Base-by-base conservation (phyloP, 1,140 invertebrate genomes). In the Drepana arcuata region DNA sequence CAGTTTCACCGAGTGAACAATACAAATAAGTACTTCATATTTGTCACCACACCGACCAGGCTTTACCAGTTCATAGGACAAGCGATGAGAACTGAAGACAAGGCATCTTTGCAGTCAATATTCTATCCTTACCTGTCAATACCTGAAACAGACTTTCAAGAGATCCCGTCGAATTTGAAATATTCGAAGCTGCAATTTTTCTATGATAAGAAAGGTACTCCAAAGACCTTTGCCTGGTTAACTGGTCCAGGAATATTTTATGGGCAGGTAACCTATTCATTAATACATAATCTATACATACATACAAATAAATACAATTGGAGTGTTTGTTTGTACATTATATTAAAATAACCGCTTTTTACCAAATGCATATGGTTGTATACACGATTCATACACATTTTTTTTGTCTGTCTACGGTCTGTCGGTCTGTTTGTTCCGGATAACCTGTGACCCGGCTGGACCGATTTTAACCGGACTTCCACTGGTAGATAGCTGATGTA, bases 61-160 rank as follows among this genome's bases (percentile, higher is more conserved):
- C 83, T 97, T 26, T 96, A 96, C 82, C 92, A 94, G 67, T 97
- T 96, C 66, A 87, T 92, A 44, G 95, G 95, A 11, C 82, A 85
- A 36, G 87, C 92, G 0, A 84, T 87, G 15, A 86, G 85, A 48
- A 79, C 85, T 1, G 91, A 95, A 21, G 94, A 96, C 29, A 91
- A 92, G 41, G 92, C 93, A 0, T 84, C 93, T 15, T 86, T 95
- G 3, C 89, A 93, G 50, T 88, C 92, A 31, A 87, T 97, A 16
- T 97, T 97, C 59, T 89, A 90, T 37, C 87, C 86, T 48, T 96
- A 95, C 83, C 84, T 95, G 2, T 91, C 89, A 27, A 86, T 87
- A 2, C 86, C 89, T 56, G 93, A 93, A 87, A 87, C 74, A 61
- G 87, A 88, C 42, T 94, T 89, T 50, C 87, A 90, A 48, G 91